Conservation (phyloP, 2,888 invertebrate species). For the Euphydryas editha region DNA sequence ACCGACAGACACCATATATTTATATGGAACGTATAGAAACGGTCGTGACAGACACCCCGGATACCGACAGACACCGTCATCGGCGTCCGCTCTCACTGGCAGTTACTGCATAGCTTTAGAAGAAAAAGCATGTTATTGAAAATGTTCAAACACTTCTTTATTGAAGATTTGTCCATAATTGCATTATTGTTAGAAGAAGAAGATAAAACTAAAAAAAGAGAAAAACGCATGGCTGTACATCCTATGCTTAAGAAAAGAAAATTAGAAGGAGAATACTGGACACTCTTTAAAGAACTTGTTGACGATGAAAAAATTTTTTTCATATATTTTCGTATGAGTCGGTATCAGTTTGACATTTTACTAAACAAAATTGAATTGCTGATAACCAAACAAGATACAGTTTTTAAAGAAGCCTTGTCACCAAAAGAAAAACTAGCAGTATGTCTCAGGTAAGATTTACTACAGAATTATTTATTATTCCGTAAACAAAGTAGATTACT, state of each 20-base stretch:
- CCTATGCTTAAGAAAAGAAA: conserved; percentile 13
- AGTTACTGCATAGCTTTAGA: too few species aligned
- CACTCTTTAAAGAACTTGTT: conserved; percentile 8
- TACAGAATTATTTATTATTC: too few species aligned
- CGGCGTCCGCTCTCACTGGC: too few species aligned
- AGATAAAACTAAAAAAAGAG: conserved; percentile 36
- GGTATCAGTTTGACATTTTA: conserved; percentile 13
- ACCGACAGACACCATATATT: too few species aligned
- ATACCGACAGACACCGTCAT: too few species aligned
- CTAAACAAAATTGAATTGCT: neutral
- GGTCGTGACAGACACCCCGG: too few species aligned
- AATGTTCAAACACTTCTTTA: too few species aligned
- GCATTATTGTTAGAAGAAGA: conserved; percentile 31
- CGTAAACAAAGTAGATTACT: too few species aligned
- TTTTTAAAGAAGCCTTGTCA: conserved; percentile 12
- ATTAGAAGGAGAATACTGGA: conserved; percentile 15
- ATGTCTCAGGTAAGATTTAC: conserved; percentile 43
- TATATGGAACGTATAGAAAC: too few species aligned
- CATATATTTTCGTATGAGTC: conserved; percentile 15
- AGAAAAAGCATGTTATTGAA: too few species aligned
- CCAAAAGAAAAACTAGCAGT: conserved; percentile 43
- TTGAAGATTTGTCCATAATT: too few species aligned
- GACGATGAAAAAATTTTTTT: conserved; percentile 15
- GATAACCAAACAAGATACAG: neutral
- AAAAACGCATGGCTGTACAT: conserved; percentile 18